phyloP scores from a whole-genome alignment of 2,113 vertebrate species.

The Thamnaconus septentrionalis region DNA sequence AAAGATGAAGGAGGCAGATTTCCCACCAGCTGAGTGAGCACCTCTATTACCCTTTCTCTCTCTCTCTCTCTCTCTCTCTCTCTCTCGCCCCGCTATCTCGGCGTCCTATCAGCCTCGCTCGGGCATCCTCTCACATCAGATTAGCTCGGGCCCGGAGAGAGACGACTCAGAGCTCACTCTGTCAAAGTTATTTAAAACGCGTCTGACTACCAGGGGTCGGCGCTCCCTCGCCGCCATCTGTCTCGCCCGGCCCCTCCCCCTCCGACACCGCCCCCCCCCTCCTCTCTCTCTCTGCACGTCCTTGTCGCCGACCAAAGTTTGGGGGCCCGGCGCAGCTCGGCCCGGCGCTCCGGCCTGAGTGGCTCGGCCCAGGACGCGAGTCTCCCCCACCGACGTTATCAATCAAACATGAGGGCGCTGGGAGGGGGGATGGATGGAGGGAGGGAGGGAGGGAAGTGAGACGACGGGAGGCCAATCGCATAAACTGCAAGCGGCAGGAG shows the following conservation, averaged over 20 bases:
- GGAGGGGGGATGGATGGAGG: conserved; percentile 42
- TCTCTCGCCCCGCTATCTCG: conserved; percentile 55
- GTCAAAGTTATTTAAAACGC: conserved; percentile 81
- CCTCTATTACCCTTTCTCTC: conserved; percentile 71
- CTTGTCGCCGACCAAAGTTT: conserved; percentile 63
- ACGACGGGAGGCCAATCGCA: conserved; percentile 32
- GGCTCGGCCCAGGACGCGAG: conserved; percentile 29
- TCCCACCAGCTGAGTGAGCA: conserved; percentile 75
- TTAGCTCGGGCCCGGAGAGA: conserved; percentile 74
- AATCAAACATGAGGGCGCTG: conserved; percentile 59
- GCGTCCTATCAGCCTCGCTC: conserved; percentile 72
- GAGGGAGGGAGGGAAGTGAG: conserved; percentile 22
- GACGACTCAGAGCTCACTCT: conserved; percentile 72
- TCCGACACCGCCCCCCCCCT: no score
- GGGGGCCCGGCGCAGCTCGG: conserved; percentile 40
- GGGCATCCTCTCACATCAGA: conserved; percentile 79
- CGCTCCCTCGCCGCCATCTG: conserved; percentile 46
- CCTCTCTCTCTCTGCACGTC: conserved; percentile 46
- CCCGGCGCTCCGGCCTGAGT: neutral
- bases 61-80: conserved; percentile 34
- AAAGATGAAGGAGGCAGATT: conserved; percentile 73
- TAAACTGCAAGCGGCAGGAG: conserved; percentile 37
- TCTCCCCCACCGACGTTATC: conserved; percentile 64
- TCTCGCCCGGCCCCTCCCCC: neutral
- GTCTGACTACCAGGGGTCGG: conserved; percentile 53